Conservation (phyloP, 1,140 invertebrate genomes). For the Grapholita molesta region DNA sequence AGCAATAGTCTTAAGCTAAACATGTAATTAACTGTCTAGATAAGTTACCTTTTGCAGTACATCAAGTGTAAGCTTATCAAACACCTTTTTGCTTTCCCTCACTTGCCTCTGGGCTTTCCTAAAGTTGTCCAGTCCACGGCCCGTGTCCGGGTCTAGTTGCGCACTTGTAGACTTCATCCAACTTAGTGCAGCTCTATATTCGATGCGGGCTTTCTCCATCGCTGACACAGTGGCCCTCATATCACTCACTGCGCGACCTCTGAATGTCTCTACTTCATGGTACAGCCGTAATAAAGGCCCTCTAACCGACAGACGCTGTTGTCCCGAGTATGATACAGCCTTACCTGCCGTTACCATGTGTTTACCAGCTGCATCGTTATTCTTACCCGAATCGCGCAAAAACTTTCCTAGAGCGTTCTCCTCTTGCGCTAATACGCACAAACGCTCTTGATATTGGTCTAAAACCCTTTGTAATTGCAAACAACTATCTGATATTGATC, state of each 20-base stretch:
- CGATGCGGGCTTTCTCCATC: constrained; percentile 97
- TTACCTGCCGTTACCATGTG: constrained; percentile 97
- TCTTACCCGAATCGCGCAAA: constrained; percentile 95
- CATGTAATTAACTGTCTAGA: background rate
- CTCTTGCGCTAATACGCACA: constrained; percentile 96
- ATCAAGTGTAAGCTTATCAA: constrained; percentile 97
- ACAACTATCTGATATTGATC: constrained; percentile 96
- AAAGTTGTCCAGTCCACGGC: constrained; percentile 97
- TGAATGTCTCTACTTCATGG: constrained; percentile 97
- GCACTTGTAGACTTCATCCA: constrained; percentile 99
- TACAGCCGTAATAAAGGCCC: constrained; percentile 93
- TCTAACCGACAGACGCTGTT: constrained; percentile 93
- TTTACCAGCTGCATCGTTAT: constrained; percentile 88
- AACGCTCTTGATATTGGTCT: constrained; percentile 95
- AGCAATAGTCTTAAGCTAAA: background rate
- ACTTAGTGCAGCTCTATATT: constrained; percentile 95
- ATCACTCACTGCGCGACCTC: constrained; percentile 95
- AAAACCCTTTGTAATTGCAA: constrained; percentile 92
- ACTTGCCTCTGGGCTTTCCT: constrained; percentile 91
- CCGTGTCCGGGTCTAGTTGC: constrained; percentile 97
- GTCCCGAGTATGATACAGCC: constrained; percentile 95
- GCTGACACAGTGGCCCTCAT: constrained; percentile 92
- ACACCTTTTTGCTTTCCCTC: constrained; percentile 88
- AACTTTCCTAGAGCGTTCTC: constrained; percentile 97
- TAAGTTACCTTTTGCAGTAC: constrained; percentile 92